phyloP scores from a whole-genome alignment of 2,888 invertebrate genomes.

The Epinotia bilunana region DNA sequence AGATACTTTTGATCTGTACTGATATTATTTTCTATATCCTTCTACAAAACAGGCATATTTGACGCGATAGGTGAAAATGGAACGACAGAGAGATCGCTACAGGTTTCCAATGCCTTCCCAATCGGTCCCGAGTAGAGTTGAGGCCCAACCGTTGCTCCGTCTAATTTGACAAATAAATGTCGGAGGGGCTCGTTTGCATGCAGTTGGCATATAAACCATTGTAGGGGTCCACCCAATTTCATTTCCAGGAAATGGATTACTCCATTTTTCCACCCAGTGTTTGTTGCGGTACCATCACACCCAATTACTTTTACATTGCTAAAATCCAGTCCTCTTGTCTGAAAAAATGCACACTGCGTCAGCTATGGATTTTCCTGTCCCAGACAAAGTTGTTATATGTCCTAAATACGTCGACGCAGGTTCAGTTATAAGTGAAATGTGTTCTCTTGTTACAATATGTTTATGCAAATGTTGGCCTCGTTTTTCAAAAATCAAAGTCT shows the following conservation, averaged over 20 bases:
- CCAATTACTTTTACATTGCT: constrained; percentile 9
- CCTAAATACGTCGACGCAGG: constrained; percentile 9
- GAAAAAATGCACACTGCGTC: constrained; percentile 3
- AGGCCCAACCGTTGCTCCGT: neutral
- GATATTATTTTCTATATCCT: constrained; percentile 1
- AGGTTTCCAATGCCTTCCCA: constrained; percentile 5
- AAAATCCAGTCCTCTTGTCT: neutral
- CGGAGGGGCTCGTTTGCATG: constrained; percentile 6
- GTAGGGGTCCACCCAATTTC: neutral
- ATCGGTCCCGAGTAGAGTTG: constrained; percentile 2
- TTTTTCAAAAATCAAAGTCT: constrained; percentile 22
- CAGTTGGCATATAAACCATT: constrained; percentile 5
- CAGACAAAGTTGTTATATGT: constrained; percentile 9
- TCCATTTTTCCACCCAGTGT: constrained; percentile 2
- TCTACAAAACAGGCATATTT: constrained; percentile 6
- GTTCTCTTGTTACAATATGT: constrained; percentile 8
- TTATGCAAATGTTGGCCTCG: constrained; percentile 15
- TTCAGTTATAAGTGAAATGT: constrained; percentile 14
- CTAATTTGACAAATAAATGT: constrained; percentile 1
- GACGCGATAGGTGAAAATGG: neutral
- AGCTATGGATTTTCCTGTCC: constrained; percentile 4
- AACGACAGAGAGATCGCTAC: constrained; percentile 2
- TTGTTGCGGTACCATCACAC: constrained; percentile 2
- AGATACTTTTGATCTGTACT: constrained; percentile 19
- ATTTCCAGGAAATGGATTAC: constrained; percentile 3